Evolutionary conservation across 2,888 invertebrate genomes (phyloP).

Genomic region (Anthophora plumipes): DNA sequence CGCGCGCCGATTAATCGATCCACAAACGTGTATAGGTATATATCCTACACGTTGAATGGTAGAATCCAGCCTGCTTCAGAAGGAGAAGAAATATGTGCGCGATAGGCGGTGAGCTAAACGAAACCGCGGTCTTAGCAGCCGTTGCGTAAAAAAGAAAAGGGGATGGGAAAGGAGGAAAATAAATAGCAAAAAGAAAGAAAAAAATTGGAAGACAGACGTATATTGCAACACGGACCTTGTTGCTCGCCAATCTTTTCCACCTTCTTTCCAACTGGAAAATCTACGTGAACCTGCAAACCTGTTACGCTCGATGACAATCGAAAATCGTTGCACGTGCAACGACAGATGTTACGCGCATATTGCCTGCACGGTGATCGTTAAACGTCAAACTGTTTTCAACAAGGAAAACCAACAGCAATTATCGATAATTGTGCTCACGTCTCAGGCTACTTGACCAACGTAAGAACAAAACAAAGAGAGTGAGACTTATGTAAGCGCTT

Average conservation of each 20-base stretch:
- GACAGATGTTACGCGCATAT: too few species aligned
- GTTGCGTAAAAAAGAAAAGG: conserved; percentile 18
- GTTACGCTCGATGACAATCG: neutral
- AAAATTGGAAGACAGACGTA: neutral
- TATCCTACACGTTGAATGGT: too few species aligned
- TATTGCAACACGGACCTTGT: conserved; percentile 49
- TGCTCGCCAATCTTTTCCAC: conserved; percentile 53
- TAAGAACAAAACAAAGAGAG: too few species aligned
- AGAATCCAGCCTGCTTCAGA: conserved; percentile 19
- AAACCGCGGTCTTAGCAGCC: neutral
- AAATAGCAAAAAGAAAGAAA: too few species aligned
- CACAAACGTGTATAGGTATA: too few species aligned
- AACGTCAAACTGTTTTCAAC: conserved; percentile 4
- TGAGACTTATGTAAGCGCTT: too few species aligned
- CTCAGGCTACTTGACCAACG: neutral
- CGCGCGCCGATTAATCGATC: too few species aligned
- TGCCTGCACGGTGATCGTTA: too few species aligned
- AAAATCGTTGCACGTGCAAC: too few species aligned
- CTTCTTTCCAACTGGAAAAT: conserved; percentile 27
- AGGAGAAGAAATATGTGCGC: conserved; percentile 41
- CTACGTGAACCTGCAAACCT: neutral
- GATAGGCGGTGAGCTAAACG: too few species aligned
- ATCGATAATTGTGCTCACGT: neutral
- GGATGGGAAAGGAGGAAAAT: conserved; percentile 3
- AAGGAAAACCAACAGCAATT: neutral